Evolutionary conservation across 2,888 invertebrate species (phyloP), one percentile per base, ranked within the genome.

Genomic region (Drosophila infuscata): DNA sequence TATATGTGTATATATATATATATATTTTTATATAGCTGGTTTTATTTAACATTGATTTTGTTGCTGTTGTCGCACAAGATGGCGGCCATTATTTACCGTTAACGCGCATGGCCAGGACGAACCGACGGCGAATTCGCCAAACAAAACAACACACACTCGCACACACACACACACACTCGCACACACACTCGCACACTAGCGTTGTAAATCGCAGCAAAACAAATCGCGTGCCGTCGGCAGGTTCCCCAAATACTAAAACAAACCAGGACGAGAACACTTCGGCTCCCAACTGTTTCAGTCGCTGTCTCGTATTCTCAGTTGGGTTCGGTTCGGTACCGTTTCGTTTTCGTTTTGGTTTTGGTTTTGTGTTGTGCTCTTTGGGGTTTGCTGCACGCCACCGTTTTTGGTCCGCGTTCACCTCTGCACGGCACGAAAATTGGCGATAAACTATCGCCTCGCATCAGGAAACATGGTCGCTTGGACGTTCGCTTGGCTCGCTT

Each of bases 361-460:
- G 32, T 35, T 30, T 38, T 71, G 60, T 35, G 12, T 64, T 62
- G 57, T 52, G 65, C 70, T 72, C 61, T 66, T 60, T 56, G 46
- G 72, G 73, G 60, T 57, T 74, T 72, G 74, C 77, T 81, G 54
- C 54, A 36, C 29, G 36, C 36, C 38, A 56, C 56, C 85, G 91
- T 85, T 87, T 88, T 88, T 91, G 89, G 90, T 92, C 92, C 92
- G 92, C 92, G 90, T 92, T 92, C 92, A 92, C 92, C 92, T 93
- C 93, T 92, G 92, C 92, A 93, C 93, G 92, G 93, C 92, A 92
- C 92, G 93, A 93, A 92, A 92, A 93, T 93, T 93, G 92, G 92
- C 93, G 93, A 93, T 93, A 93, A 93, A 93, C 93, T 93, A 93
- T 93, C 93, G 92, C 91, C 91, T 91, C 92, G 92, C 92, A 92